Evolutionary conservation across 2,113 vertebrate genomes (phyloP).

Genomic region (Pangasianodon hypophthalmus): DNA sequence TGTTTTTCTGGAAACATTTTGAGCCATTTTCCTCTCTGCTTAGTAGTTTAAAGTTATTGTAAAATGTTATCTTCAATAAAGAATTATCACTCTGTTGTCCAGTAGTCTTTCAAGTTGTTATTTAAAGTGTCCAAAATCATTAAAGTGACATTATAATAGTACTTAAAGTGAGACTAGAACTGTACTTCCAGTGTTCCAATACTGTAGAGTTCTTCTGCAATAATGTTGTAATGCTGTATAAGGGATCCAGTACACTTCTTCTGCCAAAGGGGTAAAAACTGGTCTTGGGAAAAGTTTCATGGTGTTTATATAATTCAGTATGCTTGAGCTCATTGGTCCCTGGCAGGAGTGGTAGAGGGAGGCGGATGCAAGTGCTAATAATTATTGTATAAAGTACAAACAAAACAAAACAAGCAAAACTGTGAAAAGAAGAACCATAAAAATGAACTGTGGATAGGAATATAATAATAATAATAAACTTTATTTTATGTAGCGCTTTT

Average conservation of each 20-base stretch:
- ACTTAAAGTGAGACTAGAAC: background rate
- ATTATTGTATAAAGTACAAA: no score
- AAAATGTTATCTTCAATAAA: background rate
- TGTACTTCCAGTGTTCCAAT: background rate
- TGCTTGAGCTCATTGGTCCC: background rate
- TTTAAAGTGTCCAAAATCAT: background rate
- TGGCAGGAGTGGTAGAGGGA: no score
- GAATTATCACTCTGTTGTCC: background rate
- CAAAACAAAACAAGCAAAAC: no score
- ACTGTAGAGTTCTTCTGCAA: background rate
- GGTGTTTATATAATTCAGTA: background rate
- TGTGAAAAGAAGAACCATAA: no score
- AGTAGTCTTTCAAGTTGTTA: background rate
- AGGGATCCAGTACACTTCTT: background rate
- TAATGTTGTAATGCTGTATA: background rate
- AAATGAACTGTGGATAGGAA: no score
- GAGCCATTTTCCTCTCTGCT: constrained; percentile 41
- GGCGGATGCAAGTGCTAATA: no score
- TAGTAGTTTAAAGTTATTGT: background rate
- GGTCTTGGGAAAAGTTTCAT: background rate
- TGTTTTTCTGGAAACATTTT: constrained; percentile 41
- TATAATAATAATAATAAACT: no score
- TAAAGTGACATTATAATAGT: background rate
- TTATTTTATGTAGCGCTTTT: no score
- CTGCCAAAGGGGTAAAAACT: background rate